A percentile compares a stretch with the other conserved stretches of the same genome.
phyloP scores from a whole-genome alignment of 2,113 vertebrate genomes.

The Bufo gargarizans region DNA sequence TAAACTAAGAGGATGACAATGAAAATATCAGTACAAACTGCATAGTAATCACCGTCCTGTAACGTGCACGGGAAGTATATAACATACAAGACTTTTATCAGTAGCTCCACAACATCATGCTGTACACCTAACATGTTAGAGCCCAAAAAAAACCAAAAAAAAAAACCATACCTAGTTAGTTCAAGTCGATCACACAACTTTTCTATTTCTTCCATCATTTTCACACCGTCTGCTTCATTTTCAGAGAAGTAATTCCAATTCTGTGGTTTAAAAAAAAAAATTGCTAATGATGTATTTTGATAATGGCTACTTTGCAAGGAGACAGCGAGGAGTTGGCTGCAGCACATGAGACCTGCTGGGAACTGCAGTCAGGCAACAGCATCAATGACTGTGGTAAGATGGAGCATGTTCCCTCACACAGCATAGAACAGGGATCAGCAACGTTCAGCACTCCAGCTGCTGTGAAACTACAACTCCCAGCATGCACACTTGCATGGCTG shows the following conservation, averaged over 20 bases:
- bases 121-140: background rate
- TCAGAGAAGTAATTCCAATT: slow-evolving; percentile 97
- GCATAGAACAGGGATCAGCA: too few species aligned
- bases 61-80: background rate
- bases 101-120: background rate
- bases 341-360: too few species aligned
- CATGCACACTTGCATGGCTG: too few species aligned
- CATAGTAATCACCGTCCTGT: background rate
- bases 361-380: too few species aligned
- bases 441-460: too few species aligned
- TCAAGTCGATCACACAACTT: slow-evolving; percentile 97
- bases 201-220: slow-evolving; percentile 99
- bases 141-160: background rate
- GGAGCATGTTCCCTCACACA: too few species aligned
- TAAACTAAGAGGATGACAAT: slow-evolving; percentile 77
- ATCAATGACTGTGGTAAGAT: too few species aligned
- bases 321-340: too few species aligned
- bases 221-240: slow-evolving; percentile 87
- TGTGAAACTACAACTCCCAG: too few species aligned
- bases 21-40: background rate
- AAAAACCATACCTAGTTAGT: slow-evolving; percentile 80
- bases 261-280: slow-evolving; percentile 71
- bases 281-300: background rate
- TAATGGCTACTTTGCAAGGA: too few species aligned
- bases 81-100: background rate